Percentiles rank a stretch among this genome's conserved stretches.
Evolutionary conservation across 2,797 vertebrate genomes (phyloP).

Genomic region (Molossus alvarezi): DNA sequence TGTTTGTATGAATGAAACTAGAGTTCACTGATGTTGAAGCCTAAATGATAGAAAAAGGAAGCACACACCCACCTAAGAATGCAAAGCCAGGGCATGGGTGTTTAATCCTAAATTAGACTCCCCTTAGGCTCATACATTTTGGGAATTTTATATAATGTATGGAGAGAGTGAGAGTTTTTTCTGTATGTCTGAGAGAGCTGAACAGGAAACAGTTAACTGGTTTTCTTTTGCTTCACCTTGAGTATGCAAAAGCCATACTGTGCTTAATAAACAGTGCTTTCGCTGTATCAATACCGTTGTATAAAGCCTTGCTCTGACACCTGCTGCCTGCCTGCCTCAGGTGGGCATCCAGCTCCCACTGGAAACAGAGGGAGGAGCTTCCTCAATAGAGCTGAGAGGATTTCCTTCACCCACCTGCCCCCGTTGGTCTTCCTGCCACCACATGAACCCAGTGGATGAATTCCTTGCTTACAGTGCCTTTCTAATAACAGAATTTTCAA

Average conservation of each 20-base stretch:
- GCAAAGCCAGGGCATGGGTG: not conserved
- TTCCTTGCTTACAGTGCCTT: not conserved
- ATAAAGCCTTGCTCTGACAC: not conserved
- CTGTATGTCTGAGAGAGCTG: not conserved
- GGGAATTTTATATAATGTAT: not conserved
- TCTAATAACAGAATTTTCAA: constrained; percentile 41
- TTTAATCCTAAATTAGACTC: not conserved
- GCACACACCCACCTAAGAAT: not conserved
- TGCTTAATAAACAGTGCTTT: not conserved
- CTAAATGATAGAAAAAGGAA: not conserved
- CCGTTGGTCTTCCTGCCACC: not conserved
- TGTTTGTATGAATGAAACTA: constrained; percentile 6
- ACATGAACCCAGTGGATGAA: not conserved
- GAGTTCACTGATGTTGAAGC: not conserved
- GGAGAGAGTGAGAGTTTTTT: not conserved
- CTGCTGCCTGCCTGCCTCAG: not conserved
- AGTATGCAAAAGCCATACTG: not conserved
- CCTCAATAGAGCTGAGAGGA: not conserved
- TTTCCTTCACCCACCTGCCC: not conserved
- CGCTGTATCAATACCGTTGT: not conserved
- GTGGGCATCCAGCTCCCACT: not conserved
- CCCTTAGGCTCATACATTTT: not conserved
- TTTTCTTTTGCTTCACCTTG: constrained; percentile 26
- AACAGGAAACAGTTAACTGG: not conserved
- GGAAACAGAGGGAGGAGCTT: not conserved